Evolutionary conservation across 2,888 invertebrate genomes (phyloP), one percentile per base, ranked within the genome.

Genomic region (Agonopterix heracliana): DNA sequence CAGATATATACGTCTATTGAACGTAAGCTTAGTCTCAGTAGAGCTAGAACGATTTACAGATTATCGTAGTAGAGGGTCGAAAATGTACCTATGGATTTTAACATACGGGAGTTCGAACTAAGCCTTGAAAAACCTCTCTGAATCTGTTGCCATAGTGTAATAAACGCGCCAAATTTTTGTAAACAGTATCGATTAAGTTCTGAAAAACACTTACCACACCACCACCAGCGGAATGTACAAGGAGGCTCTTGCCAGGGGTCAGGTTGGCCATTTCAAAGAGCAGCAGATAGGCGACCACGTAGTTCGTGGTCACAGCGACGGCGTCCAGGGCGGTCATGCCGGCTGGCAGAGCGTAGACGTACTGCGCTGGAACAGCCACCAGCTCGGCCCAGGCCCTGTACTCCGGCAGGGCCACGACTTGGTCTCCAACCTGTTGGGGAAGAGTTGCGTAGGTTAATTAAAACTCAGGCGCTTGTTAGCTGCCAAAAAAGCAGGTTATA

Each of bases 361-460:
- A 93, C 70, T 93, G 92, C n/a, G 94, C 92, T 2, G 95, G 93
- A 14, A 95, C 94, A 1, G 92, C 89, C 7, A 95, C 95, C 53
- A 95, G 86, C 83, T 96, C 96, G 7, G 96, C 94, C 96, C 96
- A 97, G 2, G 95, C 96, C 62, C 91, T 91, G 87, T 93, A 94
- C 79, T 96, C 95, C 1, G 95, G 94, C 51, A 97, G 89, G 1
- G 94, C 96, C 9, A 96, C 94, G 12, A 96, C 96, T 72, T 92
- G 91, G 72, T 95, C 95, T 44, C 95, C 95, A 59, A 94, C 91
- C 94, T 95, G 74, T 11, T 12, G 1, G 56, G 50, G 52, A 47
- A 54, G 49, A 50, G 9, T 11, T 12, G 13, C 9, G 38, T 10
- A 10, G 38, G 10, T 38, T 5, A 38, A 38, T 5, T 11, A 38